Evolutionary conservation across 2,888 invertebrate genomes (phyloP).

Genomic region (Bombyx huttoni): DNA sequence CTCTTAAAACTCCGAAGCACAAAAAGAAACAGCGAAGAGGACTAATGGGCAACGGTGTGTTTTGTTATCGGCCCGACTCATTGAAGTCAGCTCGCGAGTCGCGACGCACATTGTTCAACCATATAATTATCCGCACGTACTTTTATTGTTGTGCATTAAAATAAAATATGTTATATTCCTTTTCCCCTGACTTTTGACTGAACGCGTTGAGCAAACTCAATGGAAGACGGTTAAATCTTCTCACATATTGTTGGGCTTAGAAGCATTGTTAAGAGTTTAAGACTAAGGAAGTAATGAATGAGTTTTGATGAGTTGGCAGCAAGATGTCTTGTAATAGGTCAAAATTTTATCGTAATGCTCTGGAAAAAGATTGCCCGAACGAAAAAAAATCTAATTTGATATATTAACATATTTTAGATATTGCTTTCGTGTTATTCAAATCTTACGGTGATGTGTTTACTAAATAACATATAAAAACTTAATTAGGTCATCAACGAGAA

Average conservation of each 20-base stretch:
- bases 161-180: conserved; percentile 65
- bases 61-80: conserved; percentile 44
- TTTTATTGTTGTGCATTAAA: conserved; percentile 57
- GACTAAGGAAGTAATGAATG: conserved; percentile 2
- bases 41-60: conserved; percentile 44
- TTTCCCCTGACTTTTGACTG: conserved; percentile 64
- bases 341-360: neutral
- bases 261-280: conserved; percentile 14
- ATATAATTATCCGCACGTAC: conserved; percentile 61
- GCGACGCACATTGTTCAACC: conserved; percentile 55
- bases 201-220: conserved; percentile 50
- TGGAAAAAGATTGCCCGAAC: no score
- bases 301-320: neutral
- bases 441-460: no score
- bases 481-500: no score
- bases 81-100: conserved; percentile 60
- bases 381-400: no score
- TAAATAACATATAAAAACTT: no score
- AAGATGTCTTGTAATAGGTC: neutral
- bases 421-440: no score
- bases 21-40: conserved; percentile 36
- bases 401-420: no score
- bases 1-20: conserved; percentile 27
- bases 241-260: conserved; percentile 47
- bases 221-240: conserved; percentile 68